Base-by-base conservation (phyloP, 2,888 invertebrate genomes). In the Lutraria lutraria region DNA sequence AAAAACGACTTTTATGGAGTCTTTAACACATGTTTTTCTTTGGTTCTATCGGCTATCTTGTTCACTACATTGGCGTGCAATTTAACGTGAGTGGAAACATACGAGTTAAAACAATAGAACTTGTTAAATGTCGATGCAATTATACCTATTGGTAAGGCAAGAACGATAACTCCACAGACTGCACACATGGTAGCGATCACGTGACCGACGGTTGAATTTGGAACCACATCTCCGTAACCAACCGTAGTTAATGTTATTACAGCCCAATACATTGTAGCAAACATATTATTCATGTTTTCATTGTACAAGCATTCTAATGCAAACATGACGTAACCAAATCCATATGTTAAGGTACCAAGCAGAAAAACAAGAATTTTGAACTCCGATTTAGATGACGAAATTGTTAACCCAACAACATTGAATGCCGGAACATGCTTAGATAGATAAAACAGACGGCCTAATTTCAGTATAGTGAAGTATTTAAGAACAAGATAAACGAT, bases 231-330 rank as follows among this genome's bases (percentile, higher is more conserved):
- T 15, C 89, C 89, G 56, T 89, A 89, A 25, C 89, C 89, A 60
- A 89, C 89, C 0, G 89, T 89, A 8, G 89, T 89, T 53, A 89
- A 43, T 8, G 89, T 89, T 13, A 89, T 86, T 12, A 89, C 43
- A 19, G 89, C 89, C 89, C 89, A 89, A 34, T 87, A 89, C 56
- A 85, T 81, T n/a, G 85, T 81, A 21, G 63, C 81, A 63, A 87
- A 89, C 16, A 83, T 52, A 16, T 81, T 87, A 15, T 53, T 63
- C 15, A 86, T 81, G 0, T 53, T 53, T 3, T 86, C 80, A 19
- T 53, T 84, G 16, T 76, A 56, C 10, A 76, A 68, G 25, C 76
- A 34, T 63, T 89, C 87, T 0, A 79, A 76, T 29, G 82, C 31
- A 63, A 76, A 89, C 81, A 89, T 76, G 12, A 89, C 15, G 31